These are phyloP conservation scores for Diabrotica undecimpunctata DNA, from an alignment of 1,140 invertebrate species.

Conservation along the genomic window DNA sequence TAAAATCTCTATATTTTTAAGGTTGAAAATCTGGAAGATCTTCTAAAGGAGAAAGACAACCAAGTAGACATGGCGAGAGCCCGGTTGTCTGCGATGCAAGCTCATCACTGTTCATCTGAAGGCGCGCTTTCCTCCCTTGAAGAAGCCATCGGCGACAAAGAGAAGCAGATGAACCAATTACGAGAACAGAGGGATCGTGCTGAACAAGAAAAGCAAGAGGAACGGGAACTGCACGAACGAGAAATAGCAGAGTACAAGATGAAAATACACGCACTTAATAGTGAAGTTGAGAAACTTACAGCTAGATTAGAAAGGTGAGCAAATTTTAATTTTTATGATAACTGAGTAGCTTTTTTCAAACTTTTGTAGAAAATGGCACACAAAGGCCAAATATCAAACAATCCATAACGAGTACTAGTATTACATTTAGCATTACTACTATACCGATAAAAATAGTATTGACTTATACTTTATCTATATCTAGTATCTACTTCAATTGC, in stretches of 20 bases:
- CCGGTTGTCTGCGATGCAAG: slow-evolving; percentile 84
- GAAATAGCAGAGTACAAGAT: slow-evolving; percentile 94
- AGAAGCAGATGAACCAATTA: slow-evolving; percentile 91
- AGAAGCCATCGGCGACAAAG: slow-evolving; percentile 94
- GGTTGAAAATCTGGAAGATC: slow-evolving; percentile 96
- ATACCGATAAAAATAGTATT: too few species aligned
- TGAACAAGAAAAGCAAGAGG: slow-evolving; percentile 95
- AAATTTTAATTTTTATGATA: too few species aligned
- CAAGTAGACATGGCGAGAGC: slow-evolving; percentile 93
- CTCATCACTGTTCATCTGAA: slow-evolving; percentile 87
- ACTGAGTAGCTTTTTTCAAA: too few species aligned
- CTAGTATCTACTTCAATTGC: too few species aligned
- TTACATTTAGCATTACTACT: too few species aligned
- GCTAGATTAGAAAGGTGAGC: slow-evolving; percentile 67
- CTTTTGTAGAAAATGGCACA: too few species aligned
- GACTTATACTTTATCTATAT: too few species aligned
- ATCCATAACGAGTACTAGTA: too few species aligned
- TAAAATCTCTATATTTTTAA: slow-evolving; percentile 44
- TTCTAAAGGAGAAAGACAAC: slow-evolving; percentile 96
- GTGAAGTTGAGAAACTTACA: slow-evolving; percentile 86
- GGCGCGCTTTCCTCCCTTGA: slow-evolving; percentile 88
- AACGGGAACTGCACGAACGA: slow-evolving; percentile 88
- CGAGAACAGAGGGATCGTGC: slow-evolving; percentile 71
- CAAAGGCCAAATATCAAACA: too few species aligned
- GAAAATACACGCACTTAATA: slow-evolving; percentile 86